Base-by-base conservation (phyloP, 1,140 invertebrate genomes). In the Oncopeltus fasciatus region DNA sequence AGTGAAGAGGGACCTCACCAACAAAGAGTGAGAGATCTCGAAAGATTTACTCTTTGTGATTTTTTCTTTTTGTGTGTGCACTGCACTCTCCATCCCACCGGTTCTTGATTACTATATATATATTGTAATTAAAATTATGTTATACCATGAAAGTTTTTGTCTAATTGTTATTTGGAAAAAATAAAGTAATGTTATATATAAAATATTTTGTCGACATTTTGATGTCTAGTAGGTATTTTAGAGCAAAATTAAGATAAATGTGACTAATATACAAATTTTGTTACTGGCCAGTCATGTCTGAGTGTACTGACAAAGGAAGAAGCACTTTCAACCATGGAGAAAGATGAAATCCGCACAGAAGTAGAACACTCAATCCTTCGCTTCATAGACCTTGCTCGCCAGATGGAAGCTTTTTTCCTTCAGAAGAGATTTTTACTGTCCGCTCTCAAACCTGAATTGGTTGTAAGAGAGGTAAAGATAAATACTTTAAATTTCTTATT, bases 341-440 rank as follows among this genome's bases (percentile, higher is more conserved):
- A 90, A 72, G 88, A 92, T 70, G 89, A 92, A 72, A 84, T 88
- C 12, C 81, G 83, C 60, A 80, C 85, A 0, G 89, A 89, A 76
- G 89, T 93, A 1, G 92, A 96, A 68, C 84, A 91, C 74, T 84
- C 84, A 18, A 82, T 87, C 43, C 75, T 87, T 60, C 78, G 85
- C 63, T 95, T 95, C 71, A 83, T 95, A 33, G 92, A 96, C 73
- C 76, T 91, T 29, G 92, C 91, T 0, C 78, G 90, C 28, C 88
- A 93, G 75, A 90, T 95, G 83, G 92, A 97, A 74, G 88, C 88
- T 1, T 95, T 92, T 72, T 97, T 97, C 70, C 72, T 97, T 1
- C 91, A 94, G 72, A 94, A 95, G 73, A 77, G 92, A 70, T 88
- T 95, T 70, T 75, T 95, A 0, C 74, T 96, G 1, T 94, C 92